Percentiles rank a stretch among this genome's conserved stretches.
Conservation (phyloP, 1,140 invertebrate species). For the Caerostris darwini region DNA sequence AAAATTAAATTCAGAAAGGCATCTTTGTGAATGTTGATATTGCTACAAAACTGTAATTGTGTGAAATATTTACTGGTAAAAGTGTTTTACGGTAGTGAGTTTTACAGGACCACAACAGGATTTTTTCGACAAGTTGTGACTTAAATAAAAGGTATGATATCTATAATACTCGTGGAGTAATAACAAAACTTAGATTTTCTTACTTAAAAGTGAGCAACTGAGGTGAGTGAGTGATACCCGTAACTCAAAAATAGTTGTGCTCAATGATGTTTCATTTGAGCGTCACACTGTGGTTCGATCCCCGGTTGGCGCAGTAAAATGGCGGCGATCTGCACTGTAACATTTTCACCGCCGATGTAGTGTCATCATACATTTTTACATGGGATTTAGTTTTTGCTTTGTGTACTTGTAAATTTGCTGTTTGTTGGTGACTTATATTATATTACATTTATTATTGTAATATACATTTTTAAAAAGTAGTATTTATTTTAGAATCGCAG, state of each 20-base stretch:
- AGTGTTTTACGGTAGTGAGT: background rate
- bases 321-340: background rate
- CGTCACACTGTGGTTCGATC: slow-evolving; percentile 12
- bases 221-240: too few species aligned
- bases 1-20: too few species aligned
- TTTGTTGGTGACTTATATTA: too few species aligned
- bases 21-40: too few species aligned
- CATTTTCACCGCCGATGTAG: background rate
- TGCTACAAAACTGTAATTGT: background rate
- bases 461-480: background rate
- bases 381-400: too few species aligned
- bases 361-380: too few species aligned
- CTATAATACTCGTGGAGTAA: background rate
- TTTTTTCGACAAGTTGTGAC: too few species aligned
- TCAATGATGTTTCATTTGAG: background rate
- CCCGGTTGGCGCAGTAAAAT: slow-evolving; percentile 18
- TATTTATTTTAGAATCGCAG: background rate
- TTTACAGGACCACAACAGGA: too few species aligned
- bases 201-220: too few species aligned
- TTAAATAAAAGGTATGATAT: background rate
- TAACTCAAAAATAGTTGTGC: background rate
- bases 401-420: too few species aligned
- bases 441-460: too few species aligned
- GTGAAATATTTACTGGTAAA: background rate
- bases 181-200: background rate